Evolutionary conservation across 2,888 invertebrate species (phyloP), one percentile per base, ranked within the genome.

Genomic region (Acanthosepion pharaonis): DNA sequence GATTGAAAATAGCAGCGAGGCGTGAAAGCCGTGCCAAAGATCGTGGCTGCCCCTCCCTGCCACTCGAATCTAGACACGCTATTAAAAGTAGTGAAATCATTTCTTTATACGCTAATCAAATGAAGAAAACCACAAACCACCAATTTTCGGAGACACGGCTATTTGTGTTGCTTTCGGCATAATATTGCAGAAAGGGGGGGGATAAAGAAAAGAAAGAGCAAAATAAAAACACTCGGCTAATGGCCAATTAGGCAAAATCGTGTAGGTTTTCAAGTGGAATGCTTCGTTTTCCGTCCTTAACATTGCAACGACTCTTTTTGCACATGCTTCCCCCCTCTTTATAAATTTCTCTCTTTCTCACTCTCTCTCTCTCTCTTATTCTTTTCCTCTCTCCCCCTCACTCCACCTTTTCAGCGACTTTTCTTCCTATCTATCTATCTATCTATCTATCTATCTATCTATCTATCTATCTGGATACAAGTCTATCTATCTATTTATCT

Each of bases 71-170:
- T 11, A n/a, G 78, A 11, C 78, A 78, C n/a, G 78, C n/a, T 78
- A 78, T 78, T 78, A n/a, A 78, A 78, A 78, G 78, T n/a, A 78
- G 78, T 33, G n/a, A 78, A 78, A 78, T 78, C 78, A 78, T 78
- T 78, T 78, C 78, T 78, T n/a, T n/a, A 78, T 78, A n/a, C 78
- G 78, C n/a, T 78, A 78, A 78, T 78, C 78, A 78, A 78, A 15
- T n/a, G 33, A n/a, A 15, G 78, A 11, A 78, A 78, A 78, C 78
- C 78, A 78, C 78, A 78, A 78, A 15, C 78, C 78, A 33, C n/a
- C 78, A 78, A 78, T 78, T 78, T 78, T n/a, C 78, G 33, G n/a
- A 33, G n/a, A 78, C 15, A 33, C 78, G 78, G 78, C 78, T n/a
- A n/a, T n/a, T 78, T n/a, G 78, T 78, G n/a, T n/a, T 78, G 78